Evolutionary conservation across 2,888 invertebrate species (phyloP), one percentile per base, ranked within the genome.

Genomic region (Elgonia sp.): DNA sequence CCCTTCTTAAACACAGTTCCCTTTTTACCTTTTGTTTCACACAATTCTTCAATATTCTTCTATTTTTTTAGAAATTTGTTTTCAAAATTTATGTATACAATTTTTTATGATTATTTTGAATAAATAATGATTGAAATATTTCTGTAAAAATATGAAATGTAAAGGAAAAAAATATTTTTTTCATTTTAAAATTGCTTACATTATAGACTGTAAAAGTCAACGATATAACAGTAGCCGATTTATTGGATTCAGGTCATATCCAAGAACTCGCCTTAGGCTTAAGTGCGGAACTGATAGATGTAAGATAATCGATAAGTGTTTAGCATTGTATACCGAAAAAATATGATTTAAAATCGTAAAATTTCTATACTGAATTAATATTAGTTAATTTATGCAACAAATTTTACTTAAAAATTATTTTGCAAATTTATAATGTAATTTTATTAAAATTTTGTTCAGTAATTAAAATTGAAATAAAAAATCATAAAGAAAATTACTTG

Each of bases 221-320:
- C 60, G 29, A 80, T 70, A 73, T 76, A 73, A 80, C 79, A 76
- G 85, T 79, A 85, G 79, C 73, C 85, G 85, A 85, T 84, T 79
- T 84, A 84, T 85, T 53, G 73, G 82, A 82, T 82, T 80, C 80
- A 85, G 84, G 84, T 79, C 79, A 84, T 63, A 55, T 73, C 73
- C 85, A 80, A 80, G 73, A 76, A 80, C 73, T 73, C 40, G 85
- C 80, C 85, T 79, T 73, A 73, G 73, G 85, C 85, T 67, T 50
- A 10, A 67, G 60, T 73, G 85, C 79, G 85, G 73, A 85, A 79
- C 85, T 73, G 79, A 85, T 85, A 85, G 80, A 85, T 85, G 42
- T 53, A 42, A 85, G 79, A 85, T 85, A 85, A 85, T 79, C 80
- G 85, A 85, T 85, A 85, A 85, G 65, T 29, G 29, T 80, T 84